Conservation (phyloP, 2,797 vertebrate genomes). For the Trematomus bernacchii region DNA sequence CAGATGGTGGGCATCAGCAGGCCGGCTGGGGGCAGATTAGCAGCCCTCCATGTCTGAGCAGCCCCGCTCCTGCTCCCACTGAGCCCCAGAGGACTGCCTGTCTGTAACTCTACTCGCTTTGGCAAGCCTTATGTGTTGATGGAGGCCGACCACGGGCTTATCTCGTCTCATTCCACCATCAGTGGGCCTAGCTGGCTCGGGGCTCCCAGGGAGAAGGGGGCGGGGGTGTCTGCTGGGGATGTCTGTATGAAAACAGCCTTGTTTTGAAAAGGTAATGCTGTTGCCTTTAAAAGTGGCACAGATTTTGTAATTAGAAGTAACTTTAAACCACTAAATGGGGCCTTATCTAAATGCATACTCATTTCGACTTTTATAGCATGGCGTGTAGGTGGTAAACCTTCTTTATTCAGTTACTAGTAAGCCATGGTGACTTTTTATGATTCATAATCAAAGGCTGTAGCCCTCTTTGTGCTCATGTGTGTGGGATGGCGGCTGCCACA, state of each 20-base stretch:
- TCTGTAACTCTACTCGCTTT: constrained; percentile 83
- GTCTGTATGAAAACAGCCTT: constrained; percentile 64
- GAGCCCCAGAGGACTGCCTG: constrained; percentile 78
- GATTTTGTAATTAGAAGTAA: constrained; percentile 66
- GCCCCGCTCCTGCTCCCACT: constrained; percentile 70
- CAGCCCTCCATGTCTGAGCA: constrained; percentile 72
- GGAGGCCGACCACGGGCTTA: constrained; percentile 81
- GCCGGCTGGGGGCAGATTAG: constrained; percentile 81
- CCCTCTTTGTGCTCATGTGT: constrained; percentile 21
- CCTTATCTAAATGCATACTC: constrained; percentile 41
- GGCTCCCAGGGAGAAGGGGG: constrained; percentile 58
- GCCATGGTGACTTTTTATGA: constrained; percentile 22
- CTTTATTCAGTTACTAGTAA: constrained; percentile 12
- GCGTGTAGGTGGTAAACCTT: neutral
- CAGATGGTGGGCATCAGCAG: constrained; percentile 86
- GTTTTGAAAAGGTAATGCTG: constrained; percentile 70
- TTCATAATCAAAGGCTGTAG: constrained; percentile 26
- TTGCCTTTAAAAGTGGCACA: constrained; percentile 56
- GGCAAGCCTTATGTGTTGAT: constrained; percentile 81
- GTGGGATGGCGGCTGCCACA: constrained; percentile 24
- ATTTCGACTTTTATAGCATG: constrained; percentile 33
- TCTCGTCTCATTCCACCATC: constrained; percentile 81
- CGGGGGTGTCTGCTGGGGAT: constrained; percentile 45
- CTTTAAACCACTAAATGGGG: constrained; percentile 44
- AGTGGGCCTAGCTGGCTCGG: constrained; percentile 58